These are phyloP conservation scores for Dissostichus mawsoni DNA, from an alignment of 2,113 vertebrate species.

Conservation along the genomic window DNA sequence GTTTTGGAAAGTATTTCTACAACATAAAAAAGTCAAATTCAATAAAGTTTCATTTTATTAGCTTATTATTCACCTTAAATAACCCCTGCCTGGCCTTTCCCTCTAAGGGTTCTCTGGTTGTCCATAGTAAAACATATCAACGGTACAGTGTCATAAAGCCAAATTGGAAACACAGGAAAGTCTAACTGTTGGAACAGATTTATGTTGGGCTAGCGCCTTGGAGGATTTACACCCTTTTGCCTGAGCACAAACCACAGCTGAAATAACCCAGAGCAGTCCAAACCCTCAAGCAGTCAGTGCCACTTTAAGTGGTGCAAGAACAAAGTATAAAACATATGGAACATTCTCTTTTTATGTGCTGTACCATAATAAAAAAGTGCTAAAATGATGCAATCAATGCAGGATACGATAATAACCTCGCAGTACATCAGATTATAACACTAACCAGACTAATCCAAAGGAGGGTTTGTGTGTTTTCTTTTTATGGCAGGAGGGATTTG, in stretches of 20 bases:
- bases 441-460: background rate
- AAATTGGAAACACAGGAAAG: constrained; percentile 65
- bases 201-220: constrained; percentile 45
- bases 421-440: constrained; percentile 4
- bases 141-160: constrained; percentile 45
- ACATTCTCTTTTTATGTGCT: constrained; percentile 35
- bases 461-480: constrained; percentile 24
- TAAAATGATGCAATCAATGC: background rate
- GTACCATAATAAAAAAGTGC: background rate
- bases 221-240: constrained; percentile 72
- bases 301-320: constrained; percentile 47
- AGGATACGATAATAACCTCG: constrained; percentile 32
- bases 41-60: background rate
- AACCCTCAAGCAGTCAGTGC: constrained; percentile 61
- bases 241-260: constrained; percentile 75
- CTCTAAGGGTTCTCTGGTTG: constrained; percentile 7
- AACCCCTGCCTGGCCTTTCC: background rate
- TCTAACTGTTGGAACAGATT: constrained; percentile 65
- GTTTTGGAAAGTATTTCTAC: constrained; percentile 1
- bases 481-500: constrained; percentile 15
- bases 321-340: constrained; percentile 39
- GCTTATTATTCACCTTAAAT: constrained; percentile 30
- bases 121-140: constrained; percentile 39
- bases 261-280: constrained; percentile 71
- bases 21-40: background rate